Base-by-base conservation (phyloP, 2,797 vertebrate genomes). In the Acomys russatus region DNA sequence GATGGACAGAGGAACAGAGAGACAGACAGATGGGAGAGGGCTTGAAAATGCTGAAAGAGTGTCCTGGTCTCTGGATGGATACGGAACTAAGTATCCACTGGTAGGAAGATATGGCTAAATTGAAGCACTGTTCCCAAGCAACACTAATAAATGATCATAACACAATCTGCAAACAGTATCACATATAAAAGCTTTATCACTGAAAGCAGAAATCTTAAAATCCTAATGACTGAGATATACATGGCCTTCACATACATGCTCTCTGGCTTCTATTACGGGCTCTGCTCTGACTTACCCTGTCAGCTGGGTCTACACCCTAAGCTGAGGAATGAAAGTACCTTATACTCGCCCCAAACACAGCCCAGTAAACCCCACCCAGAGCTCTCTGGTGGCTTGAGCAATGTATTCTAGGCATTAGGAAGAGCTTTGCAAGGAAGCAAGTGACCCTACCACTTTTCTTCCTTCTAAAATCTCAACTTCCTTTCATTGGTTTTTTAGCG, bases 251-350 rank as follows among this genome's bases (percentile, higher is more conserved):
- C 33, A 56, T 68, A 35, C 63, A 4, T 94, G 92, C 82, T 95
- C 93, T 94, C 38, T 0, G n/a, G 59, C 51, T 95, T 94, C 96
- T 97, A 91, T 97, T 97, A 91, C 94, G 83, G 91, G 91, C 76
- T 77, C 78, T 35, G 38, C 90, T 92, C 82, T 97, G 97, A 97
- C 89, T 97, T 96, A 97, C 80, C 74, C 86, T 18, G 64, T 87
- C 83, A 94, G 95, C 92, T 88, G 63, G 51, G 83, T 30, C 15
- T 7, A 66, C 73, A 93, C 74, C 22, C 68, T 61, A 71, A 64
- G 56, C 17, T 3, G 7, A 56, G 54, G 20, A n/a, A 38, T 38
- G 44, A 38, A 49, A 71, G 3, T 12, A 86, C 66, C 87, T 87
- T 88, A 49, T 6, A 1, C 8, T 30, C 66, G 82, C 15, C 54